Evolutionary conservation across 2,797 vertebrate species (phyloP), one percentile per base, ranked within the genome.

Genomic region (Hoplostethus mediterraneus): DNA sequence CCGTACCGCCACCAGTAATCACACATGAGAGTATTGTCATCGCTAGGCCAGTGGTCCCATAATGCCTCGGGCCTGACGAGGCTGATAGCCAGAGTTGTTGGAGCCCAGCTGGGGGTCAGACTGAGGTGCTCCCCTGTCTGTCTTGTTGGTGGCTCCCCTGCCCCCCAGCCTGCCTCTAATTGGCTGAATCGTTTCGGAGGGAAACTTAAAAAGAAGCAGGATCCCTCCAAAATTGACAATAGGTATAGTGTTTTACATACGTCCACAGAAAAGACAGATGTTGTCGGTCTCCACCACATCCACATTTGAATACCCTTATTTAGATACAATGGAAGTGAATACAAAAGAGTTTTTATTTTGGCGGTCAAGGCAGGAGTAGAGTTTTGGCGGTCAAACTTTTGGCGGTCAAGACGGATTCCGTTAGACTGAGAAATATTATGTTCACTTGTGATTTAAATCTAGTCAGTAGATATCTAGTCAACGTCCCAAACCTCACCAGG

Each of bases 211-310:
- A 86, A 87, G 84, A 66, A 77, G 72, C 82, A 84, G 74, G 71
- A 88, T 92, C 92, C 92, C 92, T 93, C 92, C 91, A 92, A 93
- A 91, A 90, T 67, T 78, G 68, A 93, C 92, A 93, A 93, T 92
- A 90, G 91, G 66, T 90, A 58, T 58, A 84, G 86, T 85, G 77
- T 87, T 93, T 92, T 89, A 87, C 88, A 90, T 92, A 89, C 76
- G 89, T 86, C 87, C 79, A 82, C 74, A 82, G 86, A 79, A 75
- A 75, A 92, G 91, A 91, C 92, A 91, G 91, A 93, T 93, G 91
- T 92, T 92, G 87, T 51, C 16, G 11, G 75, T 84, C 84, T 84
- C n/a, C 16, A 88, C n/a, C 16, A 88, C 87, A 82, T 89, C 86
- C 89, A 87, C 90, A 81, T 90, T 75, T 89, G 25, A 91, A 91